Base-by-base conservation (phyloP, 37 sponge, comb jelly and placozoan genomes). In the Cladorhizidae sp. region DNA sequence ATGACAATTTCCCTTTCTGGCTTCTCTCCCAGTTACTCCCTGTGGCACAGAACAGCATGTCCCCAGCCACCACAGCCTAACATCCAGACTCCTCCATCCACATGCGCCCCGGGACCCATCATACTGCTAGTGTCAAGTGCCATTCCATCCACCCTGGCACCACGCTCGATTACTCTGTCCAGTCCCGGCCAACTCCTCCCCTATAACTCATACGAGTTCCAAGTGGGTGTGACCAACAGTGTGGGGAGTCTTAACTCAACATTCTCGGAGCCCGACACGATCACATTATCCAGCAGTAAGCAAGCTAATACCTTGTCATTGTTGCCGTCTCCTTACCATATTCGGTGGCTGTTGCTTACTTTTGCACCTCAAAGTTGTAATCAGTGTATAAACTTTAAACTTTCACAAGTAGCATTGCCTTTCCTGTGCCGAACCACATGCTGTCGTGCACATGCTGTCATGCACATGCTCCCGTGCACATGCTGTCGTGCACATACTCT, bases 191-290 rank as follows among this genome's bases (percentile, higher is more conserved):
- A 86, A 59, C 91, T 85, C 14, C 38, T 78, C 11, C 94, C 94
- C 23, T 90, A 87, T 69, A 67, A 85, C 6, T 51, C 61, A 2
- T 90, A 94, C 67, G 80, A 94, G 88, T 94, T 90, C 73, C 73
- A 79, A 18, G 70, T 94, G 50, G 70, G 62, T 38, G 94, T 79
- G 17, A 62, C 71, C 22, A 94, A 94, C 75, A 84, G 78, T 11
- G 94, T 52, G 21, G 88, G 91, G 36, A 67, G 65, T 62, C 85
- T 87, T 20, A 82, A 65, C 20, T 87, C 94, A 0, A 15, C 87
- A 3, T 75, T 39, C 31, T 90, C 91, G 1, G 65, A 64, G 9
- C 29, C 65, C 17, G 75, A 25, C n/a, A 33, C 80, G 23, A 80
- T 69, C 36, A 94, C 93, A 61, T 28, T 23, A 15, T 18, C 77